A percentile compares a stretch with the other conserved stretches of the same genome.
These are phyloP conservation scores for Coracopsis vasa DNA, from an alignment of 2,113 vertebrate genomes.

Conservation along the genomic window DNA sequence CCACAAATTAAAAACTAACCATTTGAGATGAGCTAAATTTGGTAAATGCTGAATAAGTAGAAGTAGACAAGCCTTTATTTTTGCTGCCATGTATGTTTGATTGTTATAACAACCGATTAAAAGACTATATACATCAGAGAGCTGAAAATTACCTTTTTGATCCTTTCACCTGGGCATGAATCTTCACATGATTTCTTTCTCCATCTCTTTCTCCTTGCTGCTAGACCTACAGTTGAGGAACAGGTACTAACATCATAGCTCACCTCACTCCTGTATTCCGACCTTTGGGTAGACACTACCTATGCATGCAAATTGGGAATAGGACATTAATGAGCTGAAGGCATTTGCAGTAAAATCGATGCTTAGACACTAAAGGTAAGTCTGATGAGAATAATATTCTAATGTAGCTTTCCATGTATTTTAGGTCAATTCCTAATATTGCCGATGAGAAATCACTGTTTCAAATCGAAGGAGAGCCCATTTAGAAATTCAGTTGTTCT, in stretches of 20 bases:
- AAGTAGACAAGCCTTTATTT: not conserved
- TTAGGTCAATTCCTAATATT: not conserved
- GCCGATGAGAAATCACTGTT: not conserved
- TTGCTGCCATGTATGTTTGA: not conserved
- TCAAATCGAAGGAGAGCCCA: not conserved
- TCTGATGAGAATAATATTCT: constrained; percentile 28
- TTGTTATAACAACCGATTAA: not conserved
- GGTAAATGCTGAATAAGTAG: not conserved
- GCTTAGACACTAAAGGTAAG: not conserved
- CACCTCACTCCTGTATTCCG: not conserved
- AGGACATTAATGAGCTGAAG: not conserved
- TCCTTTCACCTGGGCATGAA: not conserved
- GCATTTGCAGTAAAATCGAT: not conserved
- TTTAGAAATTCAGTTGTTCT: not conserved
- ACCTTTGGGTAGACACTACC: not conserved
- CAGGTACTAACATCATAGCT: not conserved
- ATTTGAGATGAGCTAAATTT: not conserved
- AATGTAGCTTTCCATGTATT: not conserved
- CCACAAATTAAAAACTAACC: not conserved
- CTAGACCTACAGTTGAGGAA: not conserved
- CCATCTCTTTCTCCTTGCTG: not conserved
- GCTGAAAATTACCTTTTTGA: not conserved
- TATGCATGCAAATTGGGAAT: not conserved
- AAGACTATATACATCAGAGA: not conserved
- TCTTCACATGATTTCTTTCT: not conserved